Conservation (phyloP, 2,797 vertebrate species). For the Microchirus variegatus region DNA sequence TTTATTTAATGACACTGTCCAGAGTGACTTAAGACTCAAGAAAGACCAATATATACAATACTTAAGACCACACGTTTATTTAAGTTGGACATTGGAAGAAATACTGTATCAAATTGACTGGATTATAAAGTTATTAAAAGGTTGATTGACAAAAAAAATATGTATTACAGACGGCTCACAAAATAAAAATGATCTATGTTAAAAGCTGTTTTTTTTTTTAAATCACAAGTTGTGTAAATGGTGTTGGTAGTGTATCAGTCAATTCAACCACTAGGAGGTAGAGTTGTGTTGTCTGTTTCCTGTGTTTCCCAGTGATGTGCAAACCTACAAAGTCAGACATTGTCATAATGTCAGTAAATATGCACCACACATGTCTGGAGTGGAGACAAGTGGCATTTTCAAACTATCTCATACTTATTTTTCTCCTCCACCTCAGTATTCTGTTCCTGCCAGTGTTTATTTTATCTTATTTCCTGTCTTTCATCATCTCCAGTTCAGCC, state of each 20-base stretch:
- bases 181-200: not conserved
- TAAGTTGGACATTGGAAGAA: too few species aligned
- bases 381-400: too few species aligned
- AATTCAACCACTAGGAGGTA: slow-evolving; percentile 50
- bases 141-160: too few species aligned
- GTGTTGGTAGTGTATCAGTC: not conserved
- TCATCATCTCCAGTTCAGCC: slow-evolving; percentile 85
- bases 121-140: too few species aligned
- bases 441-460: not conserved
- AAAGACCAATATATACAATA: too few species aligned
- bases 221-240: too few species aligned
- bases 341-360: not conserved
- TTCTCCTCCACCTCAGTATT: not conserved
- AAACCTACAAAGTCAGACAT: not conserved
- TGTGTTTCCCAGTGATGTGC: not conserved
- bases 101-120: too few species aligned
- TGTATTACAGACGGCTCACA: not conserved
- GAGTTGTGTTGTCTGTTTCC: slow-evolving; percentile 25
- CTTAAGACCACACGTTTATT: too few species aligned
- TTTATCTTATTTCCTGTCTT: not conserved
- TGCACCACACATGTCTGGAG: not conserved
- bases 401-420: not conserved
- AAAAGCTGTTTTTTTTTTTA: too few species aligned
- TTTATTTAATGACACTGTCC: too few species aligned
- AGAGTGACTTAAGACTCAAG: too few species aligned